These are phyloP conservation scores for Mormyrus lacerda DNA, from an alignment of 2,113 vertebrate species.

Conservation along the genomic window DNA sequence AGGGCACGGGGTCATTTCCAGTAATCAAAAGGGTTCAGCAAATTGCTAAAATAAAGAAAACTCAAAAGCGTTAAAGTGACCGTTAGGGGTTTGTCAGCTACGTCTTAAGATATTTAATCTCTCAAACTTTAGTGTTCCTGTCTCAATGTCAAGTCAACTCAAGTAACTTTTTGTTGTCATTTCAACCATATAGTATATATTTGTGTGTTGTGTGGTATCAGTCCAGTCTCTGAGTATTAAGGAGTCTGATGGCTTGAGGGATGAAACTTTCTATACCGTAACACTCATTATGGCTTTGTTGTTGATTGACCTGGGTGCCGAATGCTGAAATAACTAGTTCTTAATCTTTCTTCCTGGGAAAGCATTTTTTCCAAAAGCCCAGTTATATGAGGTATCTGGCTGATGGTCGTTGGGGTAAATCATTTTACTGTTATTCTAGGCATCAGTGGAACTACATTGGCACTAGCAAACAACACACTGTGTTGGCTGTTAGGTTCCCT, in stretches of 20 bases:
- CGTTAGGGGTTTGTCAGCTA: not conserved
- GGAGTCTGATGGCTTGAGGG: not conserved
- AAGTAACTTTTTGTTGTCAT: not conserved
- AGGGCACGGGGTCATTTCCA: not conserved
- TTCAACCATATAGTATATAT: not conserved
- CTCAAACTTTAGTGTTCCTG: not conserved
- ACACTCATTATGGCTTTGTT: not conserved
- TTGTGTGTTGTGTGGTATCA: not conserved
- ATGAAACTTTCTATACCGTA: not conserved
- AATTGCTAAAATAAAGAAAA: not conserved
- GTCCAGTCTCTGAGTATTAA: not conserved
- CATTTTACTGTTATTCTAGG: not conserved
- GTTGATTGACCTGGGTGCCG: not conserved
- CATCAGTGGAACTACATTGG: not conserved
- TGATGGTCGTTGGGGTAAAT: not conserved
- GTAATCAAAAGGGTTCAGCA: not conserved
- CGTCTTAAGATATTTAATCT: not conserved
- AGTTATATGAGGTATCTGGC: not conserved
- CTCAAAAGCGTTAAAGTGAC: not conserved
- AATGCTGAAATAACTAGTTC: not conserved
- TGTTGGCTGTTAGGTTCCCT: not conserved
- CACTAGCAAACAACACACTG: not conserved
- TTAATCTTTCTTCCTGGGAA: not conserved
- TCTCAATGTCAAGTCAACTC: not conserved
- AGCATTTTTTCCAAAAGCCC: not conserved